Evolutionary conservation across 2,113 vertebrate species (phyloP), one percentile per base, ranked within the genome.

Genomic region (Elephas maximus): DNA sequence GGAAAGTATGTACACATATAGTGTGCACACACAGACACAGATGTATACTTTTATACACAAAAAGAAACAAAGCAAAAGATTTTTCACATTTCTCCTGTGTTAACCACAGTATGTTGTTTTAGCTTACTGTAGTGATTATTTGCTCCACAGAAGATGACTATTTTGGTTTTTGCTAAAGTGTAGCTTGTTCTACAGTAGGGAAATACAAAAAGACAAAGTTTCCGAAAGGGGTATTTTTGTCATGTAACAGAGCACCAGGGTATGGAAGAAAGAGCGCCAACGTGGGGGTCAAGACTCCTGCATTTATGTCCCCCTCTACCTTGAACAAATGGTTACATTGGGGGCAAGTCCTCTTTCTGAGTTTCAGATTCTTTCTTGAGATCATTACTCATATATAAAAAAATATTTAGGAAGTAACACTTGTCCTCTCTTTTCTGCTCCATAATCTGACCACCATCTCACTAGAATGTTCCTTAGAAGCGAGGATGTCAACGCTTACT

Each of bases 151-250:
- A 96, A 98, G 97, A 98, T 97, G 95, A 89, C 97, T 98, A 73
- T 97, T 98, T 97, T 98, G 97, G 90, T 76, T 94, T 97, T 96
- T 97, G 93, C 82, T 98, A 96, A 97, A 82, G 94, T 84, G 45
- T 96, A 85, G 90, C 96, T 97, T 97, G 95, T 92, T 90, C 94
- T 94, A 33, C 82, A 96, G 78, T 21, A 88, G 81, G 95, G 78
- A 97, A 96, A 92, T 73, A 95, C 94, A 90, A 97, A 97, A 96
- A 93, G 81, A 77, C 88, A 41, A 90, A 79, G 37, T 88, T 95
- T 97, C 92, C 85, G 37, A 62, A 93, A 95, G 45, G 69, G 88
- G 67, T 95, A 80, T 97, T 98, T 96, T 97, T 82, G 79, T 94
- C 87, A 44, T 62, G 37, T 1, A 84, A 83, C 48, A 67, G 86